phyloP scores from a whole-genome alignment of 2,113 vertebrate species.

The Setophaga petechia region DNA sequence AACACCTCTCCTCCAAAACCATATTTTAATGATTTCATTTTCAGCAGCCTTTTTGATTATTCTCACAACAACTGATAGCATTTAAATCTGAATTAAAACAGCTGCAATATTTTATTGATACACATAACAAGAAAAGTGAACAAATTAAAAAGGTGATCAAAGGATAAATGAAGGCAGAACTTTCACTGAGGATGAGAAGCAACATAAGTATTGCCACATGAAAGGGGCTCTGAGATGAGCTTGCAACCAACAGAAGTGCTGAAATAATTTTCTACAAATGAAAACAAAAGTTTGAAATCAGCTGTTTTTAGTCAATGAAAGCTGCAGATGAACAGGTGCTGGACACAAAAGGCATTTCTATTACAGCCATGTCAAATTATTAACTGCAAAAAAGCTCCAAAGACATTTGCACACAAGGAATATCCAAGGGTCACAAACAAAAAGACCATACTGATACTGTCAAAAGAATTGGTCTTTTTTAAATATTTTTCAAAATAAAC shows the following conservation, averaged over 20 bases:
- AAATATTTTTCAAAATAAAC: background rate
- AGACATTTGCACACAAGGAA: background rate
- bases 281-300: background rate
- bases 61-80: rapidly evolving
- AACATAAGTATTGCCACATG: background rate
- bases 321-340: background rate
- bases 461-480: background rate
- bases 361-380: background rate
- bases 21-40: background rate
- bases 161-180: background rate
- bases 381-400: background rate
- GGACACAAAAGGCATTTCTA: background rate
- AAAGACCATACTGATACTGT: background rate
- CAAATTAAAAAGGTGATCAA: background rate
- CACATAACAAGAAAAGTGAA: background rate
- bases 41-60: background rate
- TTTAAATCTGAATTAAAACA: background rate
- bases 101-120: background rate
- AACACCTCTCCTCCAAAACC: background rate
- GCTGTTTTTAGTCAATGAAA: background rate
- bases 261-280: background rate
- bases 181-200: background rate
- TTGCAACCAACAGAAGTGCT: background rate
- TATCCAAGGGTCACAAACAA: background rate
- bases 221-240: background rate